A percentile compares a stretch with the other conserved stretches of the same genome.
Conservation (phyloP, 2,797 vertebrate genomes). For the Paramormyrops hopkinsi region DNA sequence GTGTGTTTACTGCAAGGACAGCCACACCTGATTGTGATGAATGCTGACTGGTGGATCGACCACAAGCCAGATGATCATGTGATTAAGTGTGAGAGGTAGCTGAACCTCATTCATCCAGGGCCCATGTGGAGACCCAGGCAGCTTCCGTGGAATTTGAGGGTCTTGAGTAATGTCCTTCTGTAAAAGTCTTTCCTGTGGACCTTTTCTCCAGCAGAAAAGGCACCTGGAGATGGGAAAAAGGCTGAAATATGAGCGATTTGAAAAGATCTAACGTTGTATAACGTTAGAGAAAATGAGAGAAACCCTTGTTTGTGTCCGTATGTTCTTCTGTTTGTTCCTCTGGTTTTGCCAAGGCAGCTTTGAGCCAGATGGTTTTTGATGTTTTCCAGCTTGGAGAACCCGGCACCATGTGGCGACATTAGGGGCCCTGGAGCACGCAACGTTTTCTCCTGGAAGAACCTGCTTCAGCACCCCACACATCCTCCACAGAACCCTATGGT, state of each 20-base stretch:
- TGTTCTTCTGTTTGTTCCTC: background rate
- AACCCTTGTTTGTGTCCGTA: background rate
- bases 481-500: background rate
- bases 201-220: background rate
- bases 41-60: background rate
- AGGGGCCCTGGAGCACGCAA: background rate
- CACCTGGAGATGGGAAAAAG: background rate
- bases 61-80: background rate
- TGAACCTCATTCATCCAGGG: constrained; percentile 17
- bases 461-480: background rate
- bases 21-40: background rate
- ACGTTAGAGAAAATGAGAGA: background rate
- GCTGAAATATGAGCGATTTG: background rate
- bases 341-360: background rate
- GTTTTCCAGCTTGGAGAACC: background rate
- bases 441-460: background rate
- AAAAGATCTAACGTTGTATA: background rate
- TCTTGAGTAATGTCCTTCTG: background rate
- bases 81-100: background rate
- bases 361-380: background rate
- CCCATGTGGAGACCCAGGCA: background rate
- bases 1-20: background rate
- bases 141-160: background rate
- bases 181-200: background rate
- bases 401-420: background rate